A percentile compares a stretch with the other conserved stretches of the same genome.
Conservation (phyloP, 2,888 invertebrate species). For the Gastracanthus pulcherrimus region DNA sequence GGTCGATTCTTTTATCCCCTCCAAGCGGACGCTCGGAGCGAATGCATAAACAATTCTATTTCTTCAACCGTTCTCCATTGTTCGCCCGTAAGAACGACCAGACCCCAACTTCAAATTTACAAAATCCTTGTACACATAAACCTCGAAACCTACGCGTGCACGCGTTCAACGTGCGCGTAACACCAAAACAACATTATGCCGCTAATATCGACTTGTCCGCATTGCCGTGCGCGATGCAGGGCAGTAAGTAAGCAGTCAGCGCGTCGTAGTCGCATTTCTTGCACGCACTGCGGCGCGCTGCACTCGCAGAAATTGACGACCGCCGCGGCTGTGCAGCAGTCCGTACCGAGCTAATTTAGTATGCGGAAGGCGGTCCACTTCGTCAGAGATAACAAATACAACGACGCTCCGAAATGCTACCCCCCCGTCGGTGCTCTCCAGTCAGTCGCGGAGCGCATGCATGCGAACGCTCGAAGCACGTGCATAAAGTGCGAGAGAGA, state of each 20-base stretch:
- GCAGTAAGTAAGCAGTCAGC: neutral
- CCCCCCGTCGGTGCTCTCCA: neutral
- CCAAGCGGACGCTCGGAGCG: no score
- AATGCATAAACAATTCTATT: no score
- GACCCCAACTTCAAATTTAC: no score
- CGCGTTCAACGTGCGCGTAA: no score
- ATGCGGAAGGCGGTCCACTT: slow-evolving; percentile 43
- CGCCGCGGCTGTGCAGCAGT: neutral
- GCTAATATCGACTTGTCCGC: slow-evolving; percentile 18
- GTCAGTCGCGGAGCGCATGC: neutral
- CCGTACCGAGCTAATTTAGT: slow-evolving; percentile 37
- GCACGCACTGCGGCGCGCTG: neutral
- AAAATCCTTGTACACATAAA: no score
- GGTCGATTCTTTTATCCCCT: no score
- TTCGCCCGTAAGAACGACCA: no score
- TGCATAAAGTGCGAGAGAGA: neutral
- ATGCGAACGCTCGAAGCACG: neutral
- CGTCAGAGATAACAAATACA: slow-evolving; percentile 44
- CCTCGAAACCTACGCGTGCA: no score
- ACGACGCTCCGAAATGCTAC: neutral
- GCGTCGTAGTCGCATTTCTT: neutral
- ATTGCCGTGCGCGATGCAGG: neutral
- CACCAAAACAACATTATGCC: no score
- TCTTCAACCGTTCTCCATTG: no score
- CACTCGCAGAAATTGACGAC: slow-evolving; percentile 28